Evolutionary conservation across 2,888 invertebrate species (phyloP).

Genomic region (Nymphalis c-album): DNA sequence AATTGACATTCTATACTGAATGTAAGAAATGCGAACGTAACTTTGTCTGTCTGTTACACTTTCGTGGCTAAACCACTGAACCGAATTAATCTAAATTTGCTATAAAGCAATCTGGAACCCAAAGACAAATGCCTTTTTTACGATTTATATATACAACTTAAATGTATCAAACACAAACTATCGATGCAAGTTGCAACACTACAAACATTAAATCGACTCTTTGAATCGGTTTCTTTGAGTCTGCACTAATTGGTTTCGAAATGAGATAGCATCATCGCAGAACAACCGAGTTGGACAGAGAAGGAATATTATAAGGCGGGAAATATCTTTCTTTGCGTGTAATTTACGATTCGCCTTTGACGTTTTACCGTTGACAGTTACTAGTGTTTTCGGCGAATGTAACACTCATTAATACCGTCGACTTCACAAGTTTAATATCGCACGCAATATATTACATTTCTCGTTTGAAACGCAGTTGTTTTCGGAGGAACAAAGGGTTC

Average conservation of each 20-base stretch:
- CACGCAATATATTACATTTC: slow-evolving; percentile 59
- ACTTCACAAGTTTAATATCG: slow-evolving; percentile 55
- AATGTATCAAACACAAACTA: neutral
- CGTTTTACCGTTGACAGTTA: slow-evolving; percentile 58
- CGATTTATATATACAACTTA: neutral
- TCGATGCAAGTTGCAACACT: slow-evolving; percentile 33
- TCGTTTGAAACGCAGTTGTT: slow-evolving; percentile 44
- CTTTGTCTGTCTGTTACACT: no score
- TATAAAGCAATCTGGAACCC: no score
- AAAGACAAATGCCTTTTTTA: no score
- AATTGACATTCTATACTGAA: no score
- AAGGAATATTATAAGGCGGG: slow-evolving; percentile 46
- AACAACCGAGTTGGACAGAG: slow-evolving; percentile 44
- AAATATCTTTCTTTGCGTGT: slow-evolving; percentile 67
- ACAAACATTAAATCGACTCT: slow-evolving; percentile 41
- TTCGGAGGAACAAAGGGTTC: slow-evolving; percentile 63
- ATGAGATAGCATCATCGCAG: slow-evolving; percentile 34
- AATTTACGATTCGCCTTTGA: slow-evolving; percentile 60
- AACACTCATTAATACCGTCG: slow-evolving; percentile 67
- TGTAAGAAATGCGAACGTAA: no score
- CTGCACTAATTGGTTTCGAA: slow-evolving; percentile 46
- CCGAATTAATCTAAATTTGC: no score
- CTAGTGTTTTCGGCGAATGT: slow-evolving; percentile 66
- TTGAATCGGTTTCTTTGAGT: slow-evolving; percentile 48
- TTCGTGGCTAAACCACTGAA: no score